Base-by-base conservation (phyloP, 2,888 invertebrate species). In the Trachelus tabidus region DNA sequence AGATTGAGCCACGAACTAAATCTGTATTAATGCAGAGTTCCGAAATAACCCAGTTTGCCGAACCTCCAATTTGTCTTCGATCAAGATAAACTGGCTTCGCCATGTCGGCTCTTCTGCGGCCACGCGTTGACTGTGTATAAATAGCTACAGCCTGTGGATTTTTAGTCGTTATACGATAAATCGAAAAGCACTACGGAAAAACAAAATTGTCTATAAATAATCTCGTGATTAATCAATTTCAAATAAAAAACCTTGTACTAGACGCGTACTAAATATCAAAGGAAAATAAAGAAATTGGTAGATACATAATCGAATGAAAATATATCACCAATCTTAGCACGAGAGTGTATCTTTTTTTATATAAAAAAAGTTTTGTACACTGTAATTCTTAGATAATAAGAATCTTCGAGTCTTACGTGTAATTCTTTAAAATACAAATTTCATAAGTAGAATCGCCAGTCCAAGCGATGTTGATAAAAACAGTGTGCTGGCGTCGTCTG, bases 61-160 rank as follows among this genome's bases (percentile, higher is more conserved):
- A 75, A 76, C 71, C 75, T 80, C 82, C 81, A 84, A 84, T 85
- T 86, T 85, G 80, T 82, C 84, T 79, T 78, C 76, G 75, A 83
- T 83, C 81, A 81, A 81, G 79, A 82, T 79, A 79, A 76, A 81
- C 56, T 56, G 56, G 56, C 23, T 56, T 15, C 56, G 56, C 23
- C 56, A 23, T 23, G 56, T 56, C 56, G 23, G 56, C 23, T 56
- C 15, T 56, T 56, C 56, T 56, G 9, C 40, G 23, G 6, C 23
- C 56, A 56, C 2, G 56, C 56, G 56, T 56, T 23, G 9, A 56
- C 56, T 23, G 56, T 56, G 15, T 56, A 56, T 56, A 56, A 56
- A 56, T 56, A 56, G 23, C 56, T 56, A 9, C 2, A 56, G 56
- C 2, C 23, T 23, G 56, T 23, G 23, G 23, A 40, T 40, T 6